Evolutionary conservation across 2,888 invertebrate species (phyloP).

Genomic region (Cristatella mucedo): DNA sequence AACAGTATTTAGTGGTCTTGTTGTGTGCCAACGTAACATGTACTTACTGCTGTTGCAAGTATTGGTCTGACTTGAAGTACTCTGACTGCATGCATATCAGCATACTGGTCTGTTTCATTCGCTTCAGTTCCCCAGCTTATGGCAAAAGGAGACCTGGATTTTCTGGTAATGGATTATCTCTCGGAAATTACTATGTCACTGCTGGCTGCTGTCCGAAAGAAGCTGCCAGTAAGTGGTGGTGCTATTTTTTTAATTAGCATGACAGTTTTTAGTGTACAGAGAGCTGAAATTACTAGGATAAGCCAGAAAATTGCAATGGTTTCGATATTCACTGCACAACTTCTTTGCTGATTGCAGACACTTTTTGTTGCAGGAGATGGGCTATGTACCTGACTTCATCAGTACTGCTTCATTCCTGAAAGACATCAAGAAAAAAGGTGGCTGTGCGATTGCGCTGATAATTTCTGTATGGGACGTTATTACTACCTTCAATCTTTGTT

Average conservation of each 20-base stretch:
- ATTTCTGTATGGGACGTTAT: too few relatives aligned
- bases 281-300: too few relatives aligned
- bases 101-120: conserved; percentile 5
- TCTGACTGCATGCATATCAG: conserved; percentile 9
- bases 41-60: background rate
- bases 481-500: too few relatives aligned
- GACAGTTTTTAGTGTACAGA: too few relatives aligned
- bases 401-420: conserved; percentile 36
- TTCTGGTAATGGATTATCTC: conserved; percentile 42
- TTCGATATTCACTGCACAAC: too few relatives aligned
- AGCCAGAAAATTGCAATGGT: too few relatives aligned
- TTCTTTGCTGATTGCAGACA: too few relatives aligned
- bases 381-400: conserved; percentile 42
- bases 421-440: conserved; percentile 40
- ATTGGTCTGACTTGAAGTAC: background rate
- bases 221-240: conserved; percentile 31
- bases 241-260: background rate
- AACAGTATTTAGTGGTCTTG: too few relatives aligned
- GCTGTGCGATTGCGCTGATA: background rate
- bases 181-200: conserved; percentile 45
- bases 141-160: conserved; percentile 38
- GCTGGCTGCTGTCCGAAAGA: conserved; percentile 39
- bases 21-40: background rate
- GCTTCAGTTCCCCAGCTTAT: conserved; percentile 41
- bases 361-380: conserved; percentile 29